phyloP scores from a whole-genome alignment of 1,140 invertebrate species.

The Drosophila nikananu region DNA sequence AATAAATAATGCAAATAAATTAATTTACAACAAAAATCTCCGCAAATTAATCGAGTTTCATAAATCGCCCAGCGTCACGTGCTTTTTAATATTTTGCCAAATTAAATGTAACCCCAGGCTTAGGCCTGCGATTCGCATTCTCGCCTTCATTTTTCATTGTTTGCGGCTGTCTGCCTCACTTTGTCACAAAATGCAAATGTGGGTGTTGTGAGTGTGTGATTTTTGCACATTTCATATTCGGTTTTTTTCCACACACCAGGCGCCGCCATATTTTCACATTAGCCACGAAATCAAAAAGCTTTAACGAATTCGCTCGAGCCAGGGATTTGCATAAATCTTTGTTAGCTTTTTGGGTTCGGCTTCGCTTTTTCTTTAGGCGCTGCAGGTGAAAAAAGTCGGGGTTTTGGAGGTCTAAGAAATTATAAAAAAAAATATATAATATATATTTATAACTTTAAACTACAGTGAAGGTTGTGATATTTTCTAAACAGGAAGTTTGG shows the following conservation, averaged over 20 bases:
- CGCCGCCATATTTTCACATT: slow-evolving; percentile 73
- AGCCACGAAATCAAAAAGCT: slow-evolving; percentile 63
- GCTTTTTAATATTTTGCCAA: slow-evolving; percentile 59
- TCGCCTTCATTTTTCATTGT: slow-evolving; percentile 79
- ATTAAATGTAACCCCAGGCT: slow-evolving; percentile 62
- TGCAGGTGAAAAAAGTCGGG: slow-evolving; percentile 7
- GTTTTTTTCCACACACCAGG: slow-evolving; percentile 65
- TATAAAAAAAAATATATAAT: neutral
- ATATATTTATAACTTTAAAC: neutral
- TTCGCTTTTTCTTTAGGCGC: slow-evolving; percentile 10
- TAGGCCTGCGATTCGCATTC: slow-evolving; percentile 44
- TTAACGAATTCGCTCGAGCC: slow-evolving; percentile 22
- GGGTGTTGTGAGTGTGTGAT: slow-evolving; percentile 20
- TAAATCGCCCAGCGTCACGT: slow-evolving; percentile 77
- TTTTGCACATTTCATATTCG: slow-evolving; percentile 75
- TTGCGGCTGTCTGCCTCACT: slow-evolving; percentile 80
- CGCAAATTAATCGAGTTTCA: slow-evolving; percentile 68
- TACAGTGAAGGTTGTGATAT: neutral
- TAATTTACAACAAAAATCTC: slow-evolving; percentile 37
- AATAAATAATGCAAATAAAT: slow-evolving; percentile 54
- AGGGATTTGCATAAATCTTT: slow-evolving; percentile 78
- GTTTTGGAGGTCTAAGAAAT: neutral
- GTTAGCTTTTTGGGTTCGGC: slow-evolving; percentile 45
- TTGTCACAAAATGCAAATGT: slow-evolving; percentile 74
- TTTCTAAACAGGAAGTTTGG: neutral